Base-by-base conservation (phyloP, 1,140 invertebrate species). In the Drosophila repletoides region DNA sequence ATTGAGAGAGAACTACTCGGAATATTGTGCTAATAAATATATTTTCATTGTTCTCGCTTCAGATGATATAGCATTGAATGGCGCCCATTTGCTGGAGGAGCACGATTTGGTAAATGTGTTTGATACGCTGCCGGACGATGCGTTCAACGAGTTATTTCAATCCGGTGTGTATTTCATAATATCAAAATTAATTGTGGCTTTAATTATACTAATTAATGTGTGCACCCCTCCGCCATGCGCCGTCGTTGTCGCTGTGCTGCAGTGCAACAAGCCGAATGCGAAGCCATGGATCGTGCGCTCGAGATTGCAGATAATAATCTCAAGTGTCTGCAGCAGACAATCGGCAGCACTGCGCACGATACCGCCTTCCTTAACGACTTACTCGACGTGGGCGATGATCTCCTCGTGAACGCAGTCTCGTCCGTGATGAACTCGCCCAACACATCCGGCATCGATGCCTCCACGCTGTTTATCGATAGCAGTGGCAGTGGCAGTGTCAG, bases 131-230 rank as follows among this genome's bases (percentile, higher is more conserved):
- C 96, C 96, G 52, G 95, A 96, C 70, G 96, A 97, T 92, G 96
- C 96, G 79, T 97, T 98, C 90, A 96, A 95, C 88, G 96, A 98
- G 89, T 93, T 98, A 55, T 97, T 98, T 91, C 93, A 93, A 81
- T 90, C 68, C 67, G 86, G 86, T 89, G 77, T 84, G 79, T 84
- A 84, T 84, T 67, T 84, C 70, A 75, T 68, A 46, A 71, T 58
- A 72, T 72, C 53, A 64, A 72, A 83, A 60, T 55, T 69, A 68
- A 63, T 75, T 81, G 52, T 72, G 72, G 58, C 63, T 76, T 76
- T 76, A 38, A 76, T 72, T 81, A 55, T 81, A 81, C 76, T 81
- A 81, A 81, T 81, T 74, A 61, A 70, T 77, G 71, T 84, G 79
- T 83, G 79, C 73, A 61, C 61, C 58, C 53, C 63, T 55, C 33